Percentiles rank a stretch among this genome's conserved stretches.
Conservation (phyloP, 2,113 vertebrate species). For the Onychostruthus taczanowskii region DNA sequence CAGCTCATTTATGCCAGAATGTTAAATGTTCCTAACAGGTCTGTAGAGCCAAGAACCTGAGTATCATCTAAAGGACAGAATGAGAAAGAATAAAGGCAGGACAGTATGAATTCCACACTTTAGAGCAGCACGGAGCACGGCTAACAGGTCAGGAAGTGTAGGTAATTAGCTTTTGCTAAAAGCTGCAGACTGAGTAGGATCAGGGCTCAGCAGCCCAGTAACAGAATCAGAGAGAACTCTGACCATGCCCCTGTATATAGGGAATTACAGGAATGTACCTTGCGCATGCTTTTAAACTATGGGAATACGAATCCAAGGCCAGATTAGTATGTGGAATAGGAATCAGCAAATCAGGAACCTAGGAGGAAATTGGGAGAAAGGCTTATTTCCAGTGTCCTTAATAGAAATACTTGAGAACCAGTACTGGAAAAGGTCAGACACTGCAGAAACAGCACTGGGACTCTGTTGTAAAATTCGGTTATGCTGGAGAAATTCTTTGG, state of each 20-base stretch:
- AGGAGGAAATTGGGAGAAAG: background rate
- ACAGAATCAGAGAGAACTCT: background rate
- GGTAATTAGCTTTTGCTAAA: background rate
- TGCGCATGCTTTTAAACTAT: background rate
- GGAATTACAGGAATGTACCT: background rate
- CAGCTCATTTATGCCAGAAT: constrained; percentile 5
- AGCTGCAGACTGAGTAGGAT: background rate
- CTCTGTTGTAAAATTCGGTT: background rate
- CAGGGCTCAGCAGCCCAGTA: background rate
- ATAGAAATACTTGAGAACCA: background rate
- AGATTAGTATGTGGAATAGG: background rate
- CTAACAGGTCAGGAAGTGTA: background rate
- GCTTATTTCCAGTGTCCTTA: background rate
- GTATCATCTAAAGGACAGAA: background rate
- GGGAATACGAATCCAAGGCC: background rate
- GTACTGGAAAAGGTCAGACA: background rate
- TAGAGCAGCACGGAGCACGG: background rate
- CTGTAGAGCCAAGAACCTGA: background rate
- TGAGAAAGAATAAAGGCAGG: background rate
- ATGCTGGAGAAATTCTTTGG: background rate
- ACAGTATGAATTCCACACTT: background rate
- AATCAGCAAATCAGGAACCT: background rate
- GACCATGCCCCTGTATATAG: fast-evolving
- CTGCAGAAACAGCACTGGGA: background rate
- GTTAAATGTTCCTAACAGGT: background rate